Base-by-base conservation (phyloP, 2,888 invertebrate species). In the Bembecia ichneumoniformis region DNA sequence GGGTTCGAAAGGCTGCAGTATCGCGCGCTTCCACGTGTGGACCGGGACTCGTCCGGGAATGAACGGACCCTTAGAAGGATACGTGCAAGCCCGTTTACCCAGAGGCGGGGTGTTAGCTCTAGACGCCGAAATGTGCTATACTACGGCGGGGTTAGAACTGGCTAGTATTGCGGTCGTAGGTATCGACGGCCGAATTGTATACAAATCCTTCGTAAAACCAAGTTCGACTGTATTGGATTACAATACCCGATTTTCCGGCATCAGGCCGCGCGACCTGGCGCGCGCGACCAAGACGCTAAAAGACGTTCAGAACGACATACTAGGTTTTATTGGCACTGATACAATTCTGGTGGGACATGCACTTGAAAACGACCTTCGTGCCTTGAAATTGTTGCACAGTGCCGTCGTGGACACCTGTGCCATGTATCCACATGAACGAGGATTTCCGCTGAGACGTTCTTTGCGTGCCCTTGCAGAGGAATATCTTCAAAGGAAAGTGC, bases 41-140 rank as follows among this genome's bases (percentile, higher is more conserved):
- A 90, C 88, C 47, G 95, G 95, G 0, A 77, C 91, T 0, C 79
- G 83, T 11, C 88, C 89, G 3, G 94, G 95, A 3, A 79, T 91
- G 59, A 95, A 95, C 68, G 93, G 93, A 0, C 94, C 94, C 0
- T 89, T 91, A 53, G 87, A 89, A 14, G 92, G 91, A 20, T 94
- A 90, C 66, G 90, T 91, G 0, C 81, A 88, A 47, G 93, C 93
- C 1, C 74, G 82, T 51, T 80, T 81, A 46, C 77, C 82, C 47
- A 82, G 88, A 5, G 78, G 82, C 34, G 89, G 90, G 50, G 91
- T 95, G 1, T 97, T 92, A 75, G 95, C 96, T 1, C 73, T 99
- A 16, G 99, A 99, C 80, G 97, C 98, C 74, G 99, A 99, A 84
- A 99, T 98, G 98, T 95, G 96, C 61, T 98, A 94, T 74, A 98